Percentiles rank a stretch among this genome's conserved stretches.
Conservation (phyloP, 1,140 invertebrate species). For the Delia radicum region DNA sequence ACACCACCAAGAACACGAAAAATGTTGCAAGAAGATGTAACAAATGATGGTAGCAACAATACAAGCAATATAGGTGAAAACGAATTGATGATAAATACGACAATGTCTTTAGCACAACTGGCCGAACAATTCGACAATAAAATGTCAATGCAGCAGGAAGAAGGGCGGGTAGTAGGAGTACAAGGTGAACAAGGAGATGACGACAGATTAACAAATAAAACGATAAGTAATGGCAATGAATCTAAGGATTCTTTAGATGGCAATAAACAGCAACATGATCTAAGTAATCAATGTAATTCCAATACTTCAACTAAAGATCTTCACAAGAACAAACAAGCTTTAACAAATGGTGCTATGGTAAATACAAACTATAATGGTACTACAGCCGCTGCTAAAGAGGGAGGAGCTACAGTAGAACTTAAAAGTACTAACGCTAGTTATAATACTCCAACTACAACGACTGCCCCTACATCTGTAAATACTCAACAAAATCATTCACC, state of each 20-base stretch:
- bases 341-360: conserved; percentile 28
- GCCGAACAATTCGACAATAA: conserved; percentile 49
- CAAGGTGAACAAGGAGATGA: not conserved
- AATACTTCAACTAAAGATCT: not conserved
- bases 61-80: not conserved
- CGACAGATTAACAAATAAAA: conserved; percentile 28
- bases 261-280: not conserved
- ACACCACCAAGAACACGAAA: conserved; percentile 10
- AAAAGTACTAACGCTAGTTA: too few relatives aligned
- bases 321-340: conserved; percentile 22
- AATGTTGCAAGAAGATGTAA: not conserved
- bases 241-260: not conserved
- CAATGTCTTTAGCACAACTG: conserved; percentile 34
- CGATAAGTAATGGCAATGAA: conserved; percentile 17
- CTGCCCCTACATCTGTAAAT: not conserved
- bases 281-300: conserved; percentile 1
- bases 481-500: conserved; percentile 16
- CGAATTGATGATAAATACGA: not conserved
- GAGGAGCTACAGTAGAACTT: too few relatives aligned
- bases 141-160: conserved; percentile 26
- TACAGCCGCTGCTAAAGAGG: too few relatives aligned
- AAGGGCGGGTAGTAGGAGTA: not conserved
- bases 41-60: not conserved
- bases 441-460: not conserved
- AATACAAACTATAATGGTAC: conserved; percentile 4